Percentiles rank a stretch among this genome's conserved stretches.
Conservation (phyloP, 2,113 vertebrate species). For the Melanotaenia duboulayi region DNA sequence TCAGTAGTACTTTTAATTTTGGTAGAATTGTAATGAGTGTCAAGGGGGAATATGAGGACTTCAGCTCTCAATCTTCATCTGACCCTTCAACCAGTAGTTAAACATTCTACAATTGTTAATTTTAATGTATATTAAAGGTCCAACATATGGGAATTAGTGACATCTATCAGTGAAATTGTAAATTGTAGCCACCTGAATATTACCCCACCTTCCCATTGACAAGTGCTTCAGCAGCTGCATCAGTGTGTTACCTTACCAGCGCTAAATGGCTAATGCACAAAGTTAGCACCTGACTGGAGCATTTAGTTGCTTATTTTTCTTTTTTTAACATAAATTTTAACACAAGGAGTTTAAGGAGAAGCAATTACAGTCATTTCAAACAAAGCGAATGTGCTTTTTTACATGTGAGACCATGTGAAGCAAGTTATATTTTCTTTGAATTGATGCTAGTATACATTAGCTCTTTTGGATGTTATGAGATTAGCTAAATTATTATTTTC, state of each 20-base stretch:
- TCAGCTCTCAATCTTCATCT: not conserved
- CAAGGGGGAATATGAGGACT: constrained; percentile 30
- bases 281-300: not conserved
- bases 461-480: too few species aligned
- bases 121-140: not conserved
- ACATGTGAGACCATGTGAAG: too few species aligned
- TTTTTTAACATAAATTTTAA: not conserved
- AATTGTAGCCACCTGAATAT: not conserved
- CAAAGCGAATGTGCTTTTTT: too few species aligned
- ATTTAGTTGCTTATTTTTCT: not conserved
- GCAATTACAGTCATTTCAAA: too few species aligned
- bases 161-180: not conserved
- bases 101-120: not conserved
- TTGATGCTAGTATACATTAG: too few species aligned
- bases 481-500: too few species aligned
- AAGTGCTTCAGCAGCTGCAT: constrained; percentile 1
- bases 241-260: not conserved
- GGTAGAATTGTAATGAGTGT: constrained; percentile 50
- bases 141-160: not conserved
- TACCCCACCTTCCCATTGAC: not conserved
- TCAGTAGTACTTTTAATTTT: constrained; percentile 45
- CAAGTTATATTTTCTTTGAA: too few species aligned
- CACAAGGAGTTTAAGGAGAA: not conserved
- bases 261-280: not conserved
- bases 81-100: not conserved